phyloP scores from a whole-genome alignment of 2,888 invertebrate species.

The Rhagonycha lutea region DNA sequence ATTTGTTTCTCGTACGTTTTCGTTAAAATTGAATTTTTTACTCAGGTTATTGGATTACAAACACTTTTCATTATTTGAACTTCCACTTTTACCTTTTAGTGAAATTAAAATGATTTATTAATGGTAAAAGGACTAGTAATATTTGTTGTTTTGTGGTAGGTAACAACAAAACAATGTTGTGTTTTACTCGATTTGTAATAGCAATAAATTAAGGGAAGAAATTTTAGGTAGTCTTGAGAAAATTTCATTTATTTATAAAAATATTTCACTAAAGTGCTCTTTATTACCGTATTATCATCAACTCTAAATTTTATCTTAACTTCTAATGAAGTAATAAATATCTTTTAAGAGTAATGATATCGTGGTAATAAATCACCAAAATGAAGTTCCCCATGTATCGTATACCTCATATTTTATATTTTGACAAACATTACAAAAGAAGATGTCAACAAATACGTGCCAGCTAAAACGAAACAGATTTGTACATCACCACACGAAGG shows the following conservation, averaged over 20 bases:
- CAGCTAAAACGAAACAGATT: constrained; percentile 35
- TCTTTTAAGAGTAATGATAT: constrained; percentile 3
- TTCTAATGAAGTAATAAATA: constrained; percentile 2
- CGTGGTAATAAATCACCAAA: constrained; percentile 14
- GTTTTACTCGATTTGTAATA: neutral
- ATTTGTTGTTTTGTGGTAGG: neutral
- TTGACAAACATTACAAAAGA: constrained; percentile 37
- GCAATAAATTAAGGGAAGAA: neutral
- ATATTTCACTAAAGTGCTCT: neutral
- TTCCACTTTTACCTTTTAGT: neutral
- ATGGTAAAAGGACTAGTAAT: neutral
- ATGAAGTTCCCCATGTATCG: constrained; percentile 21
- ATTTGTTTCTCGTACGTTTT: neutral
- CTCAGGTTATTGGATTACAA: neutral
- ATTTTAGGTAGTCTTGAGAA: neutral
- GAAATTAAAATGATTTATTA: neutral
- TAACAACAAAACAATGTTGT: neutral
- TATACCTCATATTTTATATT: constrained; percentile 32
- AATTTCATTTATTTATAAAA: neutral
- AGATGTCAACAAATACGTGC: constrained; percentile 37
- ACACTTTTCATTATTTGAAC: neutral
- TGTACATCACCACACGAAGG: constrained; percentile 33
- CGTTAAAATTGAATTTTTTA: neutral
- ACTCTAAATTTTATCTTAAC: neutral
- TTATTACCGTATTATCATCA: neutral